Evolutionary conservation across 2,888 invertebrate genomes (phyloP).

Genomic region (Andrena chrysosceles): DNA sequence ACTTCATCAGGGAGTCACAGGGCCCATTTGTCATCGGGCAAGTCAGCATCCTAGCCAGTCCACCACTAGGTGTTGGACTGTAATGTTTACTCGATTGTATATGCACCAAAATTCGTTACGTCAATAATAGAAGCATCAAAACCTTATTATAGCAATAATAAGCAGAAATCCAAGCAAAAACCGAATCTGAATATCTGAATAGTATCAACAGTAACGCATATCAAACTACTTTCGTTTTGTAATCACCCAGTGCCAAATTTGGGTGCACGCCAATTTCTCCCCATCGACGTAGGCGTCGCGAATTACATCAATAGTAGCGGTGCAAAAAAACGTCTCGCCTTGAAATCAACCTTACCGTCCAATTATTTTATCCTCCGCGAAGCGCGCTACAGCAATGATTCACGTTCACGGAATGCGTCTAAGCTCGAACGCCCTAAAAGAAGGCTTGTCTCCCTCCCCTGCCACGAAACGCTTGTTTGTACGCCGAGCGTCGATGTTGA

Average conservation of each 20-base stretch:
- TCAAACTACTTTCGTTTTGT: constrained; percentile 3
- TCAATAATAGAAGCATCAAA: no score
- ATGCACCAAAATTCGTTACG: no score
- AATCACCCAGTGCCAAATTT: constrained; percentile 42
- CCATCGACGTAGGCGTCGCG: constrained; percentile 37
- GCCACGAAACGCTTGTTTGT: constrained; percentile 34
- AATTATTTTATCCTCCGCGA: constrained; percentile 46
- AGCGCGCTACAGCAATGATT: constrained; percentile 33
- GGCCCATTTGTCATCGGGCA: no score
- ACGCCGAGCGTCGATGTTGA: constrained; percentile 31
- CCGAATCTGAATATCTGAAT: background rate
- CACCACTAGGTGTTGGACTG: no score
- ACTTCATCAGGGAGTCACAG: no score
- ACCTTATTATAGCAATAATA: no score
- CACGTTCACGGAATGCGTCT: constrained; percentile 50
- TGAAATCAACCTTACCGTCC: constrained; percentile 44
- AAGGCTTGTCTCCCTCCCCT: constrained; percentile 21
- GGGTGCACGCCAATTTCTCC: constrained; percentile 16
- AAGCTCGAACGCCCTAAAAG: constrained; percentile 40
- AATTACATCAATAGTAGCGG: constrained; percentile 3
- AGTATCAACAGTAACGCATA: constrained; percentile 3
- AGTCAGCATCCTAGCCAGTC: no score
- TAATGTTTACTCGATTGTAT: no score
- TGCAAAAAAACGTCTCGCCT: constrained; percentile 30
- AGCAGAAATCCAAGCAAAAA: no score